Evolutionary conservation across 92 coral and sea anemone species (phyloP).

Genomic region (Meandrina meandrites): DNA sequence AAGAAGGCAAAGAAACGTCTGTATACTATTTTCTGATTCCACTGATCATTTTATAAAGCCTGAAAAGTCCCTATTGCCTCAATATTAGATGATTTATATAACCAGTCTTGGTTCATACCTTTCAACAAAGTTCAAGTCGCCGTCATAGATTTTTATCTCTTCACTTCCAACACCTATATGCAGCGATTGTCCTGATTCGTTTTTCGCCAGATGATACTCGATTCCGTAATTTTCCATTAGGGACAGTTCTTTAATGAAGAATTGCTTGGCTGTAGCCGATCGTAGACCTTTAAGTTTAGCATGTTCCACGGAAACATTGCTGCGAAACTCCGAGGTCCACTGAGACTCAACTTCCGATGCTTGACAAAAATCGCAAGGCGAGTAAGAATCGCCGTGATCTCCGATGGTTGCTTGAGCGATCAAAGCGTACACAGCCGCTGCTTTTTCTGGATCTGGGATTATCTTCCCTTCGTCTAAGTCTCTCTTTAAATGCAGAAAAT

Average conservation of each 20-base stretch:
- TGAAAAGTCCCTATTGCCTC: constrained; percentile 3
- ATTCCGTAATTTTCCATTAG: constrained; percentile 83
- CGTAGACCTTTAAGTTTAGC: constrained; percentile 73
- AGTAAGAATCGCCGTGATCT: constrained; percentile 73
- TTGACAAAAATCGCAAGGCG: constrained; percentile 59
- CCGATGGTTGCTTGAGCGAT: constrained; percentile 93
- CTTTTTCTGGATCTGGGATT: constrained; percentile 64
- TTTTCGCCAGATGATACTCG: constrained; percentile 89
- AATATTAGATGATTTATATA: neutral
- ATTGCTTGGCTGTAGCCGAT: constrained; percentile 81
- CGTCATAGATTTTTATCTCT: constrained; percentile 80
- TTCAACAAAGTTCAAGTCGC: constrained; percentile 71
- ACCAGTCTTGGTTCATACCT: constrained; percentile 61
- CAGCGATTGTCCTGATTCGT: constrained; percentile 59
- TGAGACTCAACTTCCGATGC: constrained; percentile 52
- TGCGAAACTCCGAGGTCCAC: constrained; percentile 84
- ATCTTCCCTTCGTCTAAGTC: constrained; percentile 76
- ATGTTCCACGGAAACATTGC: constrained; percentile 75
- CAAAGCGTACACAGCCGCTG: constrained; percentile 73
- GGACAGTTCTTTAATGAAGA: constrained; percentile 87
- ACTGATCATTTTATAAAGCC: neutral
- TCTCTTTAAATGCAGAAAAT: constrained; percentile 81
- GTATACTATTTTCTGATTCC: neutral
- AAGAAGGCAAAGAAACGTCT: neutral
- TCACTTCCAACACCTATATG: constrained; percentile 95